Conservation (phyloP, 2,888 invertebrate species). For the Amblyjoppa fuscipennis region DNA sequence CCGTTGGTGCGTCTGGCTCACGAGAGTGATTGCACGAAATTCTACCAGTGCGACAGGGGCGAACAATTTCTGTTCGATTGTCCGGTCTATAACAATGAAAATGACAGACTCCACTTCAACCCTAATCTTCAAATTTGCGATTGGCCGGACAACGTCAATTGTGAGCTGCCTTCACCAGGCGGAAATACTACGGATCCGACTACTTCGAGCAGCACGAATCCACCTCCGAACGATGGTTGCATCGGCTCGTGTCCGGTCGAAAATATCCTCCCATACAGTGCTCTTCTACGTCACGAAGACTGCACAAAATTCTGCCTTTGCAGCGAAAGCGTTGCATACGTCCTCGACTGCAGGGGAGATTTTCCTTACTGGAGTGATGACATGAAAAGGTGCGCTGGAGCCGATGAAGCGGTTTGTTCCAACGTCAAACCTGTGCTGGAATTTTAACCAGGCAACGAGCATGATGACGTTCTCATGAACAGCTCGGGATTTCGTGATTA, state of each 20-base stretch:
- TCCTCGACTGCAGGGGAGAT: constrained; percentile 67
- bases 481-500: constrained; percentile 33
- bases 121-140: too few relatives aligned
- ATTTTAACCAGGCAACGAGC: not conserved
- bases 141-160: constrained; percentile 56
- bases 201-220: too few relatives aligned
- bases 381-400: constrained; percentile 45
- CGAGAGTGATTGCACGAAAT: too few relatives aligned
- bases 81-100: too few relatives aligned
- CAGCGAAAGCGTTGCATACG: constrained; percentile 57
- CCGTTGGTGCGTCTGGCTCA: constrained; percentile 1
- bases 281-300: constrained; percentile 69
- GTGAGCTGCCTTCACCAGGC: constrained; percentile 24
- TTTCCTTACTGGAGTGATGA: constrained; percentile 61
- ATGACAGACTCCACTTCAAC: too few relatives aligned
- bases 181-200: not conserved
- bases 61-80: too few relatives aligned
- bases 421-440: constrained; percentile 61
- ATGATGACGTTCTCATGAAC: constrained; percentile 44
- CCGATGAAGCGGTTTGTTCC: constrained; percentile 43
- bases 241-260: constrained; percentile 70
- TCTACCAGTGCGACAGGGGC: too few relatives aligned
- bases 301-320: constrained; percentile 76
- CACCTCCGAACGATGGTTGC: constrained; percentile 56
- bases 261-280: constrained; percentile 38